Evolutionary conservation across 2,113 vertebrate genomes (phyloP).

Genomic region (Jacana jacana): DNA sequence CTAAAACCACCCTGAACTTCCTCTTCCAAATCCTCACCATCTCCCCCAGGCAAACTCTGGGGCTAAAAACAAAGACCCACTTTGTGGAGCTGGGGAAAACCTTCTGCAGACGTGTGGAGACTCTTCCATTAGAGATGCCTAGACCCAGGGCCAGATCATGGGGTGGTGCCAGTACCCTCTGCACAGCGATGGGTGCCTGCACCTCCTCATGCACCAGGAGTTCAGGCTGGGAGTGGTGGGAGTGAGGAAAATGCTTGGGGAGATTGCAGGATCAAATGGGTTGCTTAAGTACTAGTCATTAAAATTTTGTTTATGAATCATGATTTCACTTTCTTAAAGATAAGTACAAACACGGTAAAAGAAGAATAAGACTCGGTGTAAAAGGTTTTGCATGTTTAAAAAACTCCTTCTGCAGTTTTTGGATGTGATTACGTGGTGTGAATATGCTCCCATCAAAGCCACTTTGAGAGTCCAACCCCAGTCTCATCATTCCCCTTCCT

Average conservation of each 20-base stretch:
- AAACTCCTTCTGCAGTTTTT: background rate
- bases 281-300: background rate
- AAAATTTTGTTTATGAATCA: background rate
- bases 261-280: constrained; percentile 3
- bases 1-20: background rate
- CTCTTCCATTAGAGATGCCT: background rate
- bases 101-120: background rate
- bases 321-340: background rate
- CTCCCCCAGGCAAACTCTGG: background rate
- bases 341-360: background rate
- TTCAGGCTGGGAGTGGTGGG: background rate
- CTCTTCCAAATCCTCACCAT: background rate
- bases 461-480: background rate
- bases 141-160: background rate
- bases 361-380: background rate
- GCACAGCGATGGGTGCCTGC: background rate
- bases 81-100: background rate
- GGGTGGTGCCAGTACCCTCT: background rate
- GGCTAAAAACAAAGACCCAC: background rate
- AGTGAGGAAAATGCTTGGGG: background rate
- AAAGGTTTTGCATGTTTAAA: background rate
- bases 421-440: fast-evolving
- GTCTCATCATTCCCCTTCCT: constrained; percentile 44
- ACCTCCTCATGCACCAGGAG: background rate
- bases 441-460: background rate